Evolutionary conservation across 2,888 invertebrate species (phyloP), one percentile per base, ranked within the genome.

Genomic region (Uropetala carovei): DNA sequence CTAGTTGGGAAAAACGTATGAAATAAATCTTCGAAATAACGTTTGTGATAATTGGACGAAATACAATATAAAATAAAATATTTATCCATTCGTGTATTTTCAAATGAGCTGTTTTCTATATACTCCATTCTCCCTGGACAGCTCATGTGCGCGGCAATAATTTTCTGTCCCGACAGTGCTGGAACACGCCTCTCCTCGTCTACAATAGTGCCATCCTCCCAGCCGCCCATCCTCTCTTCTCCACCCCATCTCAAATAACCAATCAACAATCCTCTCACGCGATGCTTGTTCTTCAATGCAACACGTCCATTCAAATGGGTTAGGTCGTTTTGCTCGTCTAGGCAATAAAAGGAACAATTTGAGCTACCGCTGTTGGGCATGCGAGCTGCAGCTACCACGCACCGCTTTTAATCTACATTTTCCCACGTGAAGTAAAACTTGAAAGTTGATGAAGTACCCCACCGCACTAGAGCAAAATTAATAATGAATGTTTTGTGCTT

Each of bases 181-280:
- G 60, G 86, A 86, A 86, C 86, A 86, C 86, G 86, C 86, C 89
- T 59, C 86, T 27, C 27, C 59, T 86, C 58, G 30, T 58, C 86
- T 89, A 22, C 75, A 75, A 27, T 27, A 75, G 75, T 75, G 75
- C 27, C 75, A 75, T 75, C 89, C 89, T 64, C 64, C 64, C 27
- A 30, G 58, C 22, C 89, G 60, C 43, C 64, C 59, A 60, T 60
- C 57, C 58, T 85, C 57, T 58, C 58, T 43, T 5, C 5, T 57
- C 43, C 43, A 43, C 30, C 30, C 60, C 86, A 86, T 89, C 89
- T 89, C 68, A 68, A 89, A 89, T 89, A 89, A 68, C 89, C 89
- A 89, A 89, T 89, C 89, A 89, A 64, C 64, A 89, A 68, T 68
- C 56, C 68, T n/a, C 64, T 89, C 89, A 89, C 89, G 89, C 89